A percentile compares a stretch with the other conserved stretches of the same genome.
phyloP scores from a whole-genome alignment of 2,888 invertebrate species.

The Oeneis ivallda region DNA sequence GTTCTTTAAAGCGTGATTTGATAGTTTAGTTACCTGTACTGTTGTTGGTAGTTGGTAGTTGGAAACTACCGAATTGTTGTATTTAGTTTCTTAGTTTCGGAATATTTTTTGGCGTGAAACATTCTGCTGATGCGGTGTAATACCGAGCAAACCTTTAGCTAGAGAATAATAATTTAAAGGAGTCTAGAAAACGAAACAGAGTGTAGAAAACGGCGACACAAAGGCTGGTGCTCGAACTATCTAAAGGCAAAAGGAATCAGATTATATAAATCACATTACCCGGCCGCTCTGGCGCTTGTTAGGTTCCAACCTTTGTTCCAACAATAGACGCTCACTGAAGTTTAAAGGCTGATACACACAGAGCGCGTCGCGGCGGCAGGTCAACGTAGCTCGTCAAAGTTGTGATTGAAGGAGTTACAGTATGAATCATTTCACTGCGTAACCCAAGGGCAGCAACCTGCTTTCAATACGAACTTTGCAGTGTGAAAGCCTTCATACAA shows the following conservation, averaged over 20 bases:
- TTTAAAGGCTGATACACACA: slow-evolving; percentile 24
- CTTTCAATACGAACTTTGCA: too few species aligned
- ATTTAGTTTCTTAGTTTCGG: too few species aligned
- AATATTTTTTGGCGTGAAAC: too few species aligned
- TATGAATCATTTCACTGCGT: too few species aligned
- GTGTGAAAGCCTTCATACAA: too few species aligned
- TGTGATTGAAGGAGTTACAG: too few species aligned
- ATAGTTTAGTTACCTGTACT: too few species aligned
- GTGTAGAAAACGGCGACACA: not conserved
- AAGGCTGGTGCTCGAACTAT: slow-evolving; percentile 1
- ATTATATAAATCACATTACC: slow-evolving; percentile 33
- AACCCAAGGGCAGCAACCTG: too few species aligned
- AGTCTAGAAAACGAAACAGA: not conserved
- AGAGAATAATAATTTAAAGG: not conserved
- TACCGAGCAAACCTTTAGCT: not conserved
- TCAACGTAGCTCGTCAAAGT: too few species aligned
- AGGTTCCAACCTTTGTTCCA: slow-evolving; percentile 27
- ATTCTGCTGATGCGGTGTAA: not conserved
- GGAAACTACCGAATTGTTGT: too few species aligned
- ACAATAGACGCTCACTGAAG: slow-evolving; percentile 36
- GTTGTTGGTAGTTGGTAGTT: too few species aligned
- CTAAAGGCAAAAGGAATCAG: slow-evolving; percentile 29
- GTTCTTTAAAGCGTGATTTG: too few species aligned
- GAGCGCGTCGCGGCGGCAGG: not conserved
- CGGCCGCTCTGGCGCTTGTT: slow-evolving; percentile 25